These are phyloP conservation scores for Pterostichus niger DNA, from an alignment of 2,888 invertebrate genomes.

Conservation along the genomic window DNA sequence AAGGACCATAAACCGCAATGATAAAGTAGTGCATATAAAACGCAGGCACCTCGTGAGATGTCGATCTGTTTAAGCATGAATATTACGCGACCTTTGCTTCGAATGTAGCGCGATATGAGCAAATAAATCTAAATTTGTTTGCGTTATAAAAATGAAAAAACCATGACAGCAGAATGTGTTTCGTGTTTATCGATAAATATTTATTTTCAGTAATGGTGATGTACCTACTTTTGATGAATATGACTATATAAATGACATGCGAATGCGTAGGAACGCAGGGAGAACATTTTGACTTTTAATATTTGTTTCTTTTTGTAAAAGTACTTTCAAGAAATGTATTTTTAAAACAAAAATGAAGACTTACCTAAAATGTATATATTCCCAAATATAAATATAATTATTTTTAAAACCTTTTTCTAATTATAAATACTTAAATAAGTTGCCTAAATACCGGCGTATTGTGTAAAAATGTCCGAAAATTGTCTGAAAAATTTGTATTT, in stretches of 20 bases:
- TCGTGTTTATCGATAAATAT: conserved; percentile 55
- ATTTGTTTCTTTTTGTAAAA: conserved; percentile 9
- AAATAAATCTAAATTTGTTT: conserved; percentile 64
- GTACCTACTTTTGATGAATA: conserved; percentile 21
- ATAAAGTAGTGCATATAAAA: conserved; percentile 34
- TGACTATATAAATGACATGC: not conserved
- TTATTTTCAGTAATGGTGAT: conserved; percentile 43
- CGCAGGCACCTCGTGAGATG: conserved; percentile 37
- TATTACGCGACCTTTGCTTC: conserved; percentile 13
- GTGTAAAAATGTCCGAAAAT: no score
- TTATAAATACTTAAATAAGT: no score
- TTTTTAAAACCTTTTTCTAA: no score
- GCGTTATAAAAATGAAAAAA: conserved; percentile 46
- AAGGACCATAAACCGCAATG: conserved; percentile 54
- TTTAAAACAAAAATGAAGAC: not conserved
- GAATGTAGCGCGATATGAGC: conserved; percentile 20
- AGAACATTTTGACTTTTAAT: conserved; percentile 22
- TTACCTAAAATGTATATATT: no score
- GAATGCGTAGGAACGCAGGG: not conserved
- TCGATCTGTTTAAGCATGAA: conserved; percentile 40
- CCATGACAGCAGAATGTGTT: conserved; percentile 18
- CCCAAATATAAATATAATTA: no score
- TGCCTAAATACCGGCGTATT: no score
- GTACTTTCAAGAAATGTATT: not conserved
- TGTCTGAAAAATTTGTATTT: no score